Evolutionary conservation across 1,140 invertebrate genomes (phyloP), one percentile per base, ranked within the genome.

Genomic region (Ips nitidus): DNA sequence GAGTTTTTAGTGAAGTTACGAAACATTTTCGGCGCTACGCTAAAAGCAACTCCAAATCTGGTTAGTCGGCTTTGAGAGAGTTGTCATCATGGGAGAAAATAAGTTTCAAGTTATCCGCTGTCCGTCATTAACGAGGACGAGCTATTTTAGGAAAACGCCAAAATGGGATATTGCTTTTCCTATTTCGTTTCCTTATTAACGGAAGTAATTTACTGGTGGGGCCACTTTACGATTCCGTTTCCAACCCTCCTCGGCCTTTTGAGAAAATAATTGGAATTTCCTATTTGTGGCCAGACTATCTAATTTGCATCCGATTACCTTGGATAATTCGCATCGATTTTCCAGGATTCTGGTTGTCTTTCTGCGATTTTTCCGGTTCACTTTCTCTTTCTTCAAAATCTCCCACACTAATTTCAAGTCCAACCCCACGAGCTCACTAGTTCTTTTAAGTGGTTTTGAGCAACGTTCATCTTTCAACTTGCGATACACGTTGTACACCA

Each of bases 391-490:
- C 41, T 45, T 66, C n/a, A 66, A 8, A 42, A 66, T 57, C 38
- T 66, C 55, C 1, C 37, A 42, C 4, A 66, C 52, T 22, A 43
- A 36, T 39, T 66, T 55, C 6, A 55, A 4, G 41, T 57, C 42
- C n/a, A 66, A 22, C 38, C 52, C 53, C 3, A 66, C 64, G 37
- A 66, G 57, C 22, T 66, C 41, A 56, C 52, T 66, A 5, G 64
- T 66, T 45, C 64, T 56, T 5, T 38, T 42, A 6, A 66, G 5
- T 37, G 64, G 64, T 4, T 43, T n/a, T 5, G 5, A n/a, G 5
- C 57, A 41, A 22, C 36, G 41, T 66, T 66, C 64, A 37, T 45
- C 22, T 57, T 43, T 56, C 8, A 66, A 6, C 43, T n/a, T 66
- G 43, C 47, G 4, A 37, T 55, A 57, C 41, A 66, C 64, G 7